Conservation (phyloP, 2,113 vertebrate genomes). For the Catharus fuscescens region DNA sequence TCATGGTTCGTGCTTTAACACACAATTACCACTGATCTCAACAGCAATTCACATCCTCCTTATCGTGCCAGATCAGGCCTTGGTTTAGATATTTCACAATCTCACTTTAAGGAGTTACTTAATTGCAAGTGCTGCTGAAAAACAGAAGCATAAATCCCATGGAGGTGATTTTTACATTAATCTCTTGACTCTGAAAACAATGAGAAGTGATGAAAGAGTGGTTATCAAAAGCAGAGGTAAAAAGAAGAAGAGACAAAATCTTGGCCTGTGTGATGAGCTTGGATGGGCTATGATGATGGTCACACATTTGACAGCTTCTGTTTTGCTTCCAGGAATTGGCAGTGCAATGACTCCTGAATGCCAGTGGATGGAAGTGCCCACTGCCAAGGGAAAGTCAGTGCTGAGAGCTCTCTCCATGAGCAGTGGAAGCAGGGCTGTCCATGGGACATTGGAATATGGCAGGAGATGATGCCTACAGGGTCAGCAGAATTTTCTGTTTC, state of each 20-base stretch:
- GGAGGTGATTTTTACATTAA: not conserved
- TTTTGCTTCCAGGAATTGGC: not conserved
- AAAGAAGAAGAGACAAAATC: not conserved
- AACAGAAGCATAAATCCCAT: not conserved
- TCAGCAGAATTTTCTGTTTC: not conserved
- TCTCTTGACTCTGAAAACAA: not conserved
- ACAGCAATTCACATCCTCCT: fast-evolving
- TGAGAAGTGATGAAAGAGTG: not conserved
- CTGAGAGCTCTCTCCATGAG: fast-evolving
- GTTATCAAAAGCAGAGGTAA: not conserved
- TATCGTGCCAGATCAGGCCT: conserved; percentile 22
- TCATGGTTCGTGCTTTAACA: fast-evolving
- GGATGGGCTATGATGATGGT: not conserved
- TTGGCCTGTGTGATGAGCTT: not conserved
- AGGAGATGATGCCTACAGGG: not conserved
- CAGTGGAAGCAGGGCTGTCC: not conserved
- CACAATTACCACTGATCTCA: not conserved
- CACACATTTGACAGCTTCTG: not conserved
- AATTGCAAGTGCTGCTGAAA: not conserved
- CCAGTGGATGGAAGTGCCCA: not conserved
- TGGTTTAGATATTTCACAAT: conserved; percentile 10
- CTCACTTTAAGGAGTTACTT: not conserved
- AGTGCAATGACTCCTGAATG: not conserved
- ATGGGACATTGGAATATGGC: fast-evolving
- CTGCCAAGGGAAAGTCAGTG: not conserved